Evolutionary conservation across 2,888 invertebrate genomes (phyloP).

Genomic region (Prosopocoilus inquinatus): DNA sequence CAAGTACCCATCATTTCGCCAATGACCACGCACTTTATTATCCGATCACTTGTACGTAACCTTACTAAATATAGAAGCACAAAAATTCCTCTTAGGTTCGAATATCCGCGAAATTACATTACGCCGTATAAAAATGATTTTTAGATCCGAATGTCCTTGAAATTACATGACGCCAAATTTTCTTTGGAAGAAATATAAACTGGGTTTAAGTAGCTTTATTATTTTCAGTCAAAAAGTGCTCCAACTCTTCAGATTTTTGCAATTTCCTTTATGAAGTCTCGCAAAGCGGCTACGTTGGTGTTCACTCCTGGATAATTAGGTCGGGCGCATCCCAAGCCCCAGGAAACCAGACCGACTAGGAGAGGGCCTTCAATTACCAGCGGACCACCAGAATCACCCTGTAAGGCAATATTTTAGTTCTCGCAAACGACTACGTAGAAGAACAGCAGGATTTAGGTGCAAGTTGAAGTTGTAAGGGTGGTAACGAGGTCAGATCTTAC

Average conservation of each 20-base stretch:
- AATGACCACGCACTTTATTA: too few relatives aligned
- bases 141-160: too few relatives aligned
- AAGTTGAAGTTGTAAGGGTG: background rate
- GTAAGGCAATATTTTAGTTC: background rate
- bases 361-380: constrained; percentile 32
- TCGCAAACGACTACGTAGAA: background rate
- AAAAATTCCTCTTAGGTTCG: too few relatives aligned
- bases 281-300: constrained; percentile 37
- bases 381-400: constrained; percentile 46
- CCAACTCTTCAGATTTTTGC: constrained; percentile 21
- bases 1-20: too few relatives aligned
- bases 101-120: background rate
- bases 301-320: constrained; percentile 31
- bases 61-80: too few relatives aligned
- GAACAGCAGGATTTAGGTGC: background rate
- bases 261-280: constrained; percentile 33
- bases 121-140: too few relatives aligned
- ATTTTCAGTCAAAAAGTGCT: too few relatives aligned
- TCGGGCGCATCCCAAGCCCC: background rate
- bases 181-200: background rate
- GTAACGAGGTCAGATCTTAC: constrained; percentile 34
- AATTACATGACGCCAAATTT: background rate
- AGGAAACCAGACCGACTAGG: background rate
- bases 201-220: background rate
- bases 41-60: too few relatives aligned